Base-by-base conservation (phyloP, 2,797 vertebrate genomes). In the Alauda arvensis region DNA sequence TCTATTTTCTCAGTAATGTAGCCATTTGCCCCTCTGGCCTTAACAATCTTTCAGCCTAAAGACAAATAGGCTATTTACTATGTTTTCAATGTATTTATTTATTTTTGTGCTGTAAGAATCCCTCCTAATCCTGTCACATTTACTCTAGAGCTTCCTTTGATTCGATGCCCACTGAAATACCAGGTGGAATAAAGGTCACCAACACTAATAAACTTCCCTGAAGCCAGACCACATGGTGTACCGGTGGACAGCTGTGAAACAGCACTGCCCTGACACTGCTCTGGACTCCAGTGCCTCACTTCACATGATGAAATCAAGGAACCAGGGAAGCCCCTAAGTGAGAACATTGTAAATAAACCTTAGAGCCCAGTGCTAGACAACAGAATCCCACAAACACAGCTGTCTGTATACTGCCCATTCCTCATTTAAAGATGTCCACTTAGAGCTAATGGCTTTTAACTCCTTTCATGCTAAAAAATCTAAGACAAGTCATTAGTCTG, bases 171-270 rank as follows among this genome's bases (percentile, higher is more conserved):
- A 88, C n/a, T 7, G 61, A 94, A 95, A 90, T 85, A 89, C 92
- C 91, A 95, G 86, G 94, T 86, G 90, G 95, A 85, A 91, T 95
- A 95, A 96, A 68, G 70, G 92, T 95, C 93, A 93, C 74, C 51
- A 93, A 94, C 61, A 8, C 57, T 83, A 79, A 87, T 52, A 88
- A 74, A 89, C 87, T 87, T 90, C 84, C 85, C 74, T 74, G 92
- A 79, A 91, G 85, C 83, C 88, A 93, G 91, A 78, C 33, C 78
- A 92, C 83, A 66, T 80, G 88, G 57, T 70, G 77, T 76, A 84
- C 85, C 31, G 4, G 85, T 12, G 8, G 70, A 66, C 55, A 87
- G 85, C 81, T 71, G 72, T 83, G 69, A 29, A 89, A 74, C 1
- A 88, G 75, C 79, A 71, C 63, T 52, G 83, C 85, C 60, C 87